These are phyloP conservation scores for Tubulanus polymorphus DNA, from an alignment of 2,888 invertebrate species.

Conservation along the genomic window DNA sequence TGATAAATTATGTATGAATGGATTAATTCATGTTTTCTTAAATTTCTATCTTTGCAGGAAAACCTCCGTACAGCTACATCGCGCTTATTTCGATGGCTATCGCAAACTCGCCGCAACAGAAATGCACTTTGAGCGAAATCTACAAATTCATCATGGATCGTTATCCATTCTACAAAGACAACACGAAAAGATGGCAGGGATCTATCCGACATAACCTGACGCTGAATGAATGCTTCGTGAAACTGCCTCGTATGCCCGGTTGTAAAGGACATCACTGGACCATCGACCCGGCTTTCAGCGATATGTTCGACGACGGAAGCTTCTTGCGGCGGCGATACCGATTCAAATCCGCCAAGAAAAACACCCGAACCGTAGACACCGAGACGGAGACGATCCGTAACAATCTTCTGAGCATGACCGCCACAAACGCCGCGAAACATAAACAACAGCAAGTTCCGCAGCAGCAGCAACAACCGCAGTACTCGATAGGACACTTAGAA, in stretches of 20 bases:
- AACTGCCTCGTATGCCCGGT: conserved; percentile 32
- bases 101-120: conserved; percentile 29
- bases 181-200: conserved; percentile 38
- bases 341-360: conserved; percentile 23
- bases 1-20: too few species aligned
- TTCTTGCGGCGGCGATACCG: conserved; percentile 37
- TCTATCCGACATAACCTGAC: conserved; percentile 44
- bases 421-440: conserved; percentile 2
- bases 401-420: not conserved
- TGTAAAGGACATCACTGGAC: conserved; percentile 43
- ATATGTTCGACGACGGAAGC: conserved; percentile 44
- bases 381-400: not conserved
- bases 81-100: conserved; percentile 43
- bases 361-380: not conserved
- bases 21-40: too few species aligned
- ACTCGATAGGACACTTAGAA: too few species aligned
- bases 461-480: too few species aligned
- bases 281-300: conserved; percentile 36
- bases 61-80: conserved; percentile 45
- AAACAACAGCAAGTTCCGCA: too few species aligned
- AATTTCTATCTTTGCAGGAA: too few species aligned
- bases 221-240: conserved; percentile 43
- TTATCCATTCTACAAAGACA: conserved; percentile 35
- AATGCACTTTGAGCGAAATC: conserved; percentile 33
- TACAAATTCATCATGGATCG: conserved; percentile 35